These are phyloP conservation scores for Gnathonemus echidnorhynchus DNA, from an alignment of 2,113 vertebrate genomes.

Conservation along the genomic window DNA sequence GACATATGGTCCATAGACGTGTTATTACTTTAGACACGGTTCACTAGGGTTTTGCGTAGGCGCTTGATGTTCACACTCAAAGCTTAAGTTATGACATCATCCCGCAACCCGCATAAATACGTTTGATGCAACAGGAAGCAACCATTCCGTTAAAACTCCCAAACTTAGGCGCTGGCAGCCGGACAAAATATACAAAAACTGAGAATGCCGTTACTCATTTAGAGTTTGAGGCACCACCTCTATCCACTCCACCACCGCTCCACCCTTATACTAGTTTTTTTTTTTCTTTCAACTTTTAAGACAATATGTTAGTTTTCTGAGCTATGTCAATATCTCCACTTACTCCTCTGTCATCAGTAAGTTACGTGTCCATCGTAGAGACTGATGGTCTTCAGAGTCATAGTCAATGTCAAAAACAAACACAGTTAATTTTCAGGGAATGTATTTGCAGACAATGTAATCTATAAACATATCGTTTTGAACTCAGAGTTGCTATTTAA, in stretches of 20 bases:
- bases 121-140: conserved; percentile 23
- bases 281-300: background rate
- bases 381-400: background rate
- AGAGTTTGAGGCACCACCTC: background rate
- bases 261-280: background rate
- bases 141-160: conserved; percentile 1
- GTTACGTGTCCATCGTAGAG: background rate
- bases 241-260: too few relatives aligned
- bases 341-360: background rate
- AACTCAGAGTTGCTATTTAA: background rate
- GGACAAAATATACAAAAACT: conserved; percentile 14
- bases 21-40: background rate
- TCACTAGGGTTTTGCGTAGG: background rate
- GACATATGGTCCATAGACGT: background rate
- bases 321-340: background rate
- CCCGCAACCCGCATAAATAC: background rate
- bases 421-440: background rate
- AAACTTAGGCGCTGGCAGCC: conserved; percentile 15
- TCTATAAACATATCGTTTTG: background rate
- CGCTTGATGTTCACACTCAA: background rate
- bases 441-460: background rate
- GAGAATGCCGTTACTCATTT: conserved; percentile 36
- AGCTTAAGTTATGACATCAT: background rate
- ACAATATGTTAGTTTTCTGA: background rate
- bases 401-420: background rate